These are phyloP conservation scores for Brachyopa scutellaris DNA, from an alignment of 2,888 invertebrate species.

Conservation along the genomic window DNA sequence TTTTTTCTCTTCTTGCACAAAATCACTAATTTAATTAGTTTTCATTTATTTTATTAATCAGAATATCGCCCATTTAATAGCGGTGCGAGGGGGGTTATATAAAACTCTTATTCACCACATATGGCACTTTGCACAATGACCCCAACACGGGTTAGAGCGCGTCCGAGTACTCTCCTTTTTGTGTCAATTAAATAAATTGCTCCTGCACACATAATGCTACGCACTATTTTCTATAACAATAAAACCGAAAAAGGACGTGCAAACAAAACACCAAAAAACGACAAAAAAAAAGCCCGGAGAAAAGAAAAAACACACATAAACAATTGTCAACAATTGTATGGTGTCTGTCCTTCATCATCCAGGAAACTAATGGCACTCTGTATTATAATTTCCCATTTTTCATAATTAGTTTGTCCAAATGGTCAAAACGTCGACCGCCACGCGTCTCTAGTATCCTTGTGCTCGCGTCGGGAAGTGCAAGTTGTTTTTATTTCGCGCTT, in stretches of 20 bases:
- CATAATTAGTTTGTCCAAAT: conserved; percentile 34
- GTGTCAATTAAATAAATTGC: conserved; percentile 70
- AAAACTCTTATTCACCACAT: conserved; percentile 44
- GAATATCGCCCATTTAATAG: too few species aligned
- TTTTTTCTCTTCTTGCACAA: too few species aligned
- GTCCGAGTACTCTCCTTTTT: conserved; percentile 41
- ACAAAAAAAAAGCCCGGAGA: too few species aligned
- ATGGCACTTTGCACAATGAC: conserved; percentile 35
- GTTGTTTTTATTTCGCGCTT: conserved; percentile 36
- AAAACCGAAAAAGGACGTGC: conserved; percentile 1
- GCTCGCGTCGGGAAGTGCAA: background rate
- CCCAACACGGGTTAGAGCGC: conserved; percentile 6
- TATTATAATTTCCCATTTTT: conserved; percentile 42
- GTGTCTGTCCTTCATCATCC: conserved; percentile 29
- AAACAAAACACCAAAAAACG: background rate
- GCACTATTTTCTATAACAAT: conserved; percentile 24
- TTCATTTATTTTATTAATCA: too few species aligned
- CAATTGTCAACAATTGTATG: background rate
- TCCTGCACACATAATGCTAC: conserved; percentile 41
- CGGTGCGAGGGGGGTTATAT: too few species aligned
- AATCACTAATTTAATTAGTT: too few species aligned
- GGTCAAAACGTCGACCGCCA: background rate
- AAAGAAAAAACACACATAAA: background rate
- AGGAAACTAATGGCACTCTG: conserved; percentile 1
- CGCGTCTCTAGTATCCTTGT: background rate